Base-by-base conservation (phyloP, 92 coral and sea anemone species). In the Porites divaricata region DNA sequence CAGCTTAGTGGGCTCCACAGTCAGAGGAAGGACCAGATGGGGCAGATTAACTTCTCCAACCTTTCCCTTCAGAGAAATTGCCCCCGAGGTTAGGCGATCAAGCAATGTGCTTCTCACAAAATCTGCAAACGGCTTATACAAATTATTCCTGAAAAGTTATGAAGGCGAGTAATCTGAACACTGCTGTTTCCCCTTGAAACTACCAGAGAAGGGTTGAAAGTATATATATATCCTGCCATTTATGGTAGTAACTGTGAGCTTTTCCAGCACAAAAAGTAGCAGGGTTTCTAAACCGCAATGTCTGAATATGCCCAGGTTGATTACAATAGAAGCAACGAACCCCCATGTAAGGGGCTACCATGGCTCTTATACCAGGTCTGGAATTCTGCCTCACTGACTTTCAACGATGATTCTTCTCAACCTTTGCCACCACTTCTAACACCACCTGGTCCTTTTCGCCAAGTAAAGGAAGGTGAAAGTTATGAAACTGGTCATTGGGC, bases 401-500 rank as follows among this genome's bases (percentile, higher is more conserved):
- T 51, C 54, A 9, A 70, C 51, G 67, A 73, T 61, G 26, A 57
- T 83, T 84, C 70, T 85, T 85, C 9, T 77, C 64, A 3, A 85
- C 88, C 75, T 84, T 84, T 1, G 56, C 45, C 9, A 75, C 76
- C 15, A 67, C 54, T 19, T 77, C 86, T 26, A 85, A 19, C 14
- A 84, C 53, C 25, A 66, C 77, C 58, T 86, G 86, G 54, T 86
- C 85, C 49, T 86, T 86, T 65, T 86, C 89, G 2, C 89, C 89
- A n/a, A 86, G 69, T 2, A 86, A 71, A 4, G 89, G 85, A 20
- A 81, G 54, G 45, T 81, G 81, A 63, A 71, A 81, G 8, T n/a
- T 20, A 23, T 63, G 28, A 65, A 87, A 73, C 66, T 72, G 83
- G 23, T 74, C 77, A 19, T 87, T 62, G 63, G 87, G 22, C 23